Evolutionary conservation across 2,113 vertebrate species (phyloP).

Genomic region (Leptocoma aspasia): DNA sequence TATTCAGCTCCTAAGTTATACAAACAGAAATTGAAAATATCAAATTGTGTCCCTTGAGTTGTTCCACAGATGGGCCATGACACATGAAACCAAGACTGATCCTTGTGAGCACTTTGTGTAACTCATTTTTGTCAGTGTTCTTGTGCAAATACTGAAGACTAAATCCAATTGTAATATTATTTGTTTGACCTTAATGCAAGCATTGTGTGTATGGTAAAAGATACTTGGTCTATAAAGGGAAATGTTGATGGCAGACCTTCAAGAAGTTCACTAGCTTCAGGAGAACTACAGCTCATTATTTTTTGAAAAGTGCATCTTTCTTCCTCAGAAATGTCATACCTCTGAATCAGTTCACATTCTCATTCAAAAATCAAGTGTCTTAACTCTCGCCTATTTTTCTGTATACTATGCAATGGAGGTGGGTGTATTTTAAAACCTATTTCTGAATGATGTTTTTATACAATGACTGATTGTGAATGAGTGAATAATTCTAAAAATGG

Average conservation of each 20-base stretch:
- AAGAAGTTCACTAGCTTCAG: not conserved
- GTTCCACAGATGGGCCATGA: not conserved
- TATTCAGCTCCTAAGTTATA: not conserved
- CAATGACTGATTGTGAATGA: slow-evolving; percentile 25
- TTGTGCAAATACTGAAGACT: not conserved
- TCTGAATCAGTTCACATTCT: not conserved
- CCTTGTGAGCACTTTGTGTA: not conserved
- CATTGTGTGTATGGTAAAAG: not conserved
- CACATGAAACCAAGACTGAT: not conserved
- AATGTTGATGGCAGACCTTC: not conserved
- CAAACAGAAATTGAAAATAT: not conserved
- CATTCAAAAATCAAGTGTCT: slow-evolving; percentile 13
- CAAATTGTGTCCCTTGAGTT: not conserved
- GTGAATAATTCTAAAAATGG: slow-evolving; percentile 9
- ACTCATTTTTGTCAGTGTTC: not conserved
- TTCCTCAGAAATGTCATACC: not conserved
- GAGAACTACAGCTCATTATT: not conserved
- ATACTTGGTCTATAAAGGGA: not conserved
- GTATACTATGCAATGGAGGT: not conserved
- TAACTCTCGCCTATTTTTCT: not conserved
- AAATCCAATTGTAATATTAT: not conserved
- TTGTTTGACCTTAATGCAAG: not conserved
- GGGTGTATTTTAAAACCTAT: slow-evolving; percentile 6
- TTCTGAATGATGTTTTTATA: slow-evolving; percentile 26
- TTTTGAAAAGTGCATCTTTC: not conserved